These are phyloP conservation scores for Aldrovandia affinis DNA, from an alignment of 2,797 vertebrate genomes.

Conservation along the genomic window DNA sequence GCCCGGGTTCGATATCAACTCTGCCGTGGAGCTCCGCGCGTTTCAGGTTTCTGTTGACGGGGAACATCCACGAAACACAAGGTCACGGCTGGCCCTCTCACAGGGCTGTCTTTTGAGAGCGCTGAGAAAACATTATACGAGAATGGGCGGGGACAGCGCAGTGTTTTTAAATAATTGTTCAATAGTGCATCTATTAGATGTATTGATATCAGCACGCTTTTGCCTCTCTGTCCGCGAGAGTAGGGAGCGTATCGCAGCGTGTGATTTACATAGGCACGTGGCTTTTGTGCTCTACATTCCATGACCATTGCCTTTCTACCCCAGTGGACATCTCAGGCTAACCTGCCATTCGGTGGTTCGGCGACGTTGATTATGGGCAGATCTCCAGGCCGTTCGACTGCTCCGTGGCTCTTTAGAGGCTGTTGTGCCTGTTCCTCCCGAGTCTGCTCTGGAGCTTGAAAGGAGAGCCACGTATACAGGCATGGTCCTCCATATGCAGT, in stretches of 20 bases:
- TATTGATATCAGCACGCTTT: no score
- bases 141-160: no score
- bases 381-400: background rate
- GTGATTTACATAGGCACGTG: no score
- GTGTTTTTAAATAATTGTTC: no score
- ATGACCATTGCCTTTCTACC: background rate
- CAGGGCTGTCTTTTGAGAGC: background rate
- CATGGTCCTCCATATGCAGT: no score
- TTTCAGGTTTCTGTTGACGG: slow-evolving; percentile 26
- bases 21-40: background rate
- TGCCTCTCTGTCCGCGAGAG: no score
- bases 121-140: no score
- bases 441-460: no score
- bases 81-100: background rate
- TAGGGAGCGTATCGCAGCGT: no score
- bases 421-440: background rate
- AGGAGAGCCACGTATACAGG: no score
- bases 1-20: background rate
- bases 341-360: background rate
- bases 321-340: background rate
- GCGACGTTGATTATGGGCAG: background rate
- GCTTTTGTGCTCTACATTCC: no score
- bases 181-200: no score
- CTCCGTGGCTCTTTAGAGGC: background rate
- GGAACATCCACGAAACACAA: slow-evolving; percentile 9